Percentiles rank a stretch among this genome's conserved stretches.
These are phyloP conservation scores for Tethea ocularis DNA, from an alignment of 2,888 invertebrate genomes.

Conservation along the genomic window DNA sequence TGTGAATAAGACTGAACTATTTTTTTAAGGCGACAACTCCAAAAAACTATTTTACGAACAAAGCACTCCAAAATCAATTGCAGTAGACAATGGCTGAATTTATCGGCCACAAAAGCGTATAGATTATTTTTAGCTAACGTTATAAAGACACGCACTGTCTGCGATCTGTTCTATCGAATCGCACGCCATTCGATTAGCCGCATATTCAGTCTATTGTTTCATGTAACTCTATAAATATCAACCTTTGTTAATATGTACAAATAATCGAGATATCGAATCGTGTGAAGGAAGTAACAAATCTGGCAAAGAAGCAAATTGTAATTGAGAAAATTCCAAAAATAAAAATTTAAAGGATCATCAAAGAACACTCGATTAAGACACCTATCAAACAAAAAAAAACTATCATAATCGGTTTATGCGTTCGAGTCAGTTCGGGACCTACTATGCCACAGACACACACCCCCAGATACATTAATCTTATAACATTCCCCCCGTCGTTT, in stretches of 20 bases:
- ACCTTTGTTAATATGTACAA: too few species aligned
- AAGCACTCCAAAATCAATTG: not conserved
- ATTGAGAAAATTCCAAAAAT: not conserved
- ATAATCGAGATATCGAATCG: not conserved
- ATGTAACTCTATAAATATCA: not conserved
- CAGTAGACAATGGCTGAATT: not conserved
- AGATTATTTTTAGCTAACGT: not conserved
- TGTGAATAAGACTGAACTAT: not conserved
- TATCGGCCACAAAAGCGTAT: conserved; percentile 1
- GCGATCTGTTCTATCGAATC: conserved; percentile 2
- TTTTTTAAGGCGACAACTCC: not conserved
- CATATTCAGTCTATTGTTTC: conserved; percentile 3
- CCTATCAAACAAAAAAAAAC: too few species aligned
- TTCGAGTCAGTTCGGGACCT: too few species aligned
- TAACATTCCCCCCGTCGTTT: too few species aligned
- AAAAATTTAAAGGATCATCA: not conserved
- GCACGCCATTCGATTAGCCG: conserved; percentile 3
- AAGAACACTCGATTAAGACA: not conserved
- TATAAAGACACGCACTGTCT: conserved; percentile 9
- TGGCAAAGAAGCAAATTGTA: not conserved
- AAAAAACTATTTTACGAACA: not conserved
- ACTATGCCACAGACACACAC: too few species aligned
- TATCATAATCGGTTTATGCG: too few species aligned
- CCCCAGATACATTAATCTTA: too few species aligned
- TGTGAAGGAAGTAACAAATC: not conserved